A percentile compares a stretch with the other conserved stretches of the same genome.
These are phyloP conservation scores for Exephanes ischioxanthus DNA, from an alignment of 2,888 invertebrate species.

Conservation along the genomic window DNA sequence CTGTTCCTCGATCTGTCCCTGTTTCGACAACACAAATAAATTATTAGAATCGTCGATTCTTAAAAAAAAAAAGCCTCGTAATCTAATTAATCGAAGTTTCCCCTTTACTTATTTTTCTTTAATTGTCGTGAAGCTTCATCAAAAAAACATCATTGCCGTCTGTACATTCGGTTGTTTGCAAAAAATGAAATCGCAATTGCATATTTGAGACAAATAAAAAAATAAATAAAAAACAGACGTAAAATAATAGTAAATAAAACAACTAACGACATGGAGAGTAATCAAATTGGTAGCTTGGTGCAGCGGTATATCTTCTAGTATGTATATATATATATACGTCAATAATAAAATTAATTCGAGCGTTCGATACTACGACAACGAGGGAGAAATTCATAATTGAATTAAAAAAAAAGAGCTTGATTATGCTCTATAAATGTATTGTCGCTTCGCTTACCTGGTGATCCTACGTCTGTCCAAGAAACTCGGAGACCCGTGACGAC, in stretches of 20 bases:
- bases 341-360: slow-evolving; percentile 50
- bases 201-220: background rate
- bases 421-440: slow-evolving; percentile 22
- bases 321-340: too few relatives aligned
- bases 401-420: slow-evolving; percentile 46
- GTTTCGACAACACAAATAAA: slow-evolving; percentile 80
- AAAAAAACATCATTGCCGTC: background rate
- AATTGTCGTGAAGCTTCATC: background rate
- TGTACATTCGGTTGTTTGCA: background rate
- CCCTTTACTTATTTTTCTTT: background rate
- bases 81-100: background rate
- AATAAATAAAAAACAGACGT: slow-evolving; percentile 37
- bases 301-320: slow-evolving; percentile 60
- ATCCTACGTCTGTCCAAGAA: slow-evolving; percentile 97
- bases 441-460: slow-evolving; percentile 91
- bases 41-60: slow-evolving; percentile 72
- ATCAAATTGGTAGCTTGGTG: slow-evolving; percentile 58
- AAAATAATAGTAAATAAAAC: slow-evolving; percentile 38
- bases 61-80: slow-evolving; percentile 38
- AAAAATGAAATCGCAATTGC: background rate
- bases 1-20: slow-evolving; percentile 83
- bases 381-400: slow-evolving; percentile 50
- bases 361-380: slow-evolving; percentile 62
- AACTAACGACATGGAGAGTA: slow-evolving; percentile 56
- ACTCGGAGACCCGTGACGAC: slow-evolving; percentile 96